Evolutionary conservation across 2,888 invertebrate species (phyloP), one percentile per base, ranked within the genome.

Genomic region (Himalopsyche tibetana): DNA sequence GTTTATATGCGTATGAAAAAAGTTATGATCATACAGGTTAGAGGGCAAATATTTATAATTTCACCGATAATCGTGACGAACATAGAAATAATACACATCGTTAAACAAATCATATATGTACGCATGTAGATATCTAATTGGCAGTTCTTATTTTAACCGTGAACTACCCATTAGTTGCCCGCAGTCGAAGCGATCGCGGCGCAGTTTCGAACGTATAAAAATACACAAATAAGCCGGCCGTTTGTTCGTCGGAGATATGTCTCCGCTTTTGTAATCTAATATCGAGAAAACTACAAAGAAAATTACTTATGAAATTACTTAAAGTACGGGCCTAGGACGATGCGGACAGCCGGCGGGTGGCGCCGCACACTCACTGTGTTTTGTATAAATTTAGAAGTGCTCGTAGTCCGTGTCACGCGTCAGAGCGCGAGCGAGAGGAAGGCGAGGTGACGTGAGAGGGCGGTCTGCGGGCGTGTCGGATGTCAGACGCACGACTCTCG

Each of bases 401-500:
- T 42, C 80, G 80, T 19, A 19, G 45, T 40, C 45, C 15, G 45
- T 9, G 45, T 28, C 74, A 74, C 28, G 74, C 74, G 74, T 74
- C 74, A 74, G 74, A 74, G 74, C 74, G 74, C 74, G 74, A 74
- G 74, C 74, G 36, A 74, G 74, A 74, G 36, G 74, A 74, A 36
- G 74, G 74, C 80, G 45, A 80, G 80, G n/a, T 19, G 6, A 42
- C 45, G 82, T 38, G 80, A 55, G 74, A 69, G 55, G 36, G 36
- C 74, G 11, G 74, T 28, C 36, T 36, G 74, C 74, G 51, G 81
- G 82, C 79, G 45, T 83, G 74, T 74, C 85, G 79, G 40, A 56
- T 87, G 88, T 88, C 88, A 88, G 80, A 88, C 88, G 85, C 88
- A 88, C 40, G 88, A 88, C 74, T 88, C 88, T 12, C 87, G 69